Percentiles rank a stretch among this genome's conserved stretches.
These are phyloP conservation scores for Lemur catta DNA, from an alignment of 2,797 vertebrate species.

Conservation along the genomic window DNA sequence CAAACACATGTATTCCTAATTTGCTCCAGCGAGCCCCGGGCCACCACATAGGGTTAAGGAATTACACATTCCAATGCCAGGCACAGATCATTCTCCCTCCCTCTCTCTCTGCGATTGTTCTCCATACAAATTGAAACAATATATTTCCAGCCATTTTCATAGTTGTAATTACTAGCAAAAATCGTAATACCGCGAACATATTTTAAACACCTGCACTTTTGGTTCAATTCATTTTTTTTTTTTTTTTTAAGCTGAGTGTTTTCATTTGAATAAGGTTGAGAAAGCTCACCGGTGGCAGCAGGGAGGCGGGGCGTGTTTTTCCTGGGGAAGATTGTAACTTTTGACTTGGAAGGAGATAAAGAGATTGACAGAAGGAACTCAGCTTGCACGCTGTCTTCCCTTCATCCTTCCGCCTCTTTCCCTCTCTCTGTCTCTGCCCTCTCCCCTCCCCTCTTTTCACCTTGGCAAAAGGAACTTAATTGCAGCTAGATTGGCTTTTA, in stretches of 20 bases:
- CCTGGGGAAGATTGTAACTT: conserved; percentile 72
- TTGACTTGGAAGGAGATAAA: conserved; percentile 75
- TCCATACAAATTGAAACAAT: conserved; percentile 85
- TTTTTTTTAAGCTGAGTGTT: conserved; percentile 70
- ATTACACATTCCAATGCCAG: conserved; percentile 80
- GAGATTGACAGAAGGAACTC: conserved; percentile 62
- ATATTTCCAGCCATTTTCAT: conserved; percentile 81
- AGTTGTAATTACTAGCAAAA: conserved; percentile 83
- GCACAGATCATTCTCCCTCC: conserved; percentile 76
- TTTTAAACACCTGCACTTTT: conserved; percentile 82
- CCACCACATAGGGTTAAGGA: conserved; percentile 83
- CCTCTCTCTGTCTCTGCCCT: not conserved
- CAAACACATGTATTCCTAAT: conserved; percentile 84
- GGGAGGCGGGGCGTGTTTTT: conserved; percentile 33
- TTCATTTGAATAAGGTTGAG: conserved; percentile 64
- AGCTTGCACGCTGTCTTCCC: conserved; percentile 24
- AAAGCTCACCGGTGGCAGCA: conserved; percentile 53
- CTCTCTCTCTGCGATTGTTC: conserved; percentile 74
- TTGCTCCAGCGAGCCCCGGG: conserved; percentile 80
- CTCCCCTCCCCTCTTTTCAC: not conserved
- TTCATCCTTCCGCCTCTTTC: not conserved
- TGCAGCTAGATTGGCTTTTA: conserved; percentile 52
- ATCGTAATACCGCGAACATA: conserved; percentile 76
- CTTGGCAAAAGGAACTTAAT: conserved; percentile 62
- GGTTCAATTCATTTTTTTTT: conserved; percentile 73